Percentiles rank a stretch among this genome's conserved stretches.
phyloP scores from a whole-genome alignment of 2,797 vertebrate genomes.

The Enteromius thamalakanensis region DNA sequence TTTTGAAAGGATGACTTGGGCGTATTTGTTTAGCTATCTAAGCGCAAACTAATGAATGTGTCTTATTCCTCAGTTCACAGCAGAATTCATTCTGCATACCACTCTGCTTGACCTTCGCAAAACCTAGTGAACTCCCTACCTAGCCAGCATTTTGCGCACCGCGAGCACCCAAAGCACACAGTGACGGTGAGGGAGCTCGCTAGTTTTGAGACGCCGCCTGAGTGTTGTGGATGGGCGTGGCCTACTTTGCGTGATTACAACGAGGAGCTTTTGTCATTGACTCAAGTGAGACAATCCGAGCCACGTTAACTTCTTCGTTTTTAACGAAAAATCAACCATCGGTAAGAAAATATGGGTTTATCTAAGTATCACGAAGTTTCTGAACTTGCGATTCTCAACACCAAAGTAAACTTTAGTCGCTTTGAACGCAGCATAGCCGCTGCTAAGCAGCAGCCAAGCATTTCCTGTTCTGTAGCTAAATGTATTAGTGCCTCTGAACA shows the following conservation, averaged over 20 bases:
- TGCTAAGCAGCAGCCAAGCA: background rate
- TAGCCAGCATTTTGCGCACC: background rate
- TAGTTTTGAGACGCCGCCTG: background rate
- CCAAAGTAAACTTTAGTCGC: background rate
- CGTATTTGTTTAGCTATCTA: background rate
- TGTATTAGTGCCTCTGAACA: background rate
- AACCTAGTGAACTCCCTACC: background rate
- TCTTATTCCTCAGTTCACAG: background rate
- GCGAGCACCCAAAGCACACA: no score
- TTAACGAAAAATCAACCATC: background rate
- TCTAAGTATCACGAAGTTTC: background rate
- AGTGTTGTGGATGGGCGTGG: conserved; percentile 22
- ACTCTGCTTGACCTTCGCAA: background rate
- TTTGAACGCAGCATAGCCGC: background rate
- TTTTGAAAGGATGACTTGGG: background rate
- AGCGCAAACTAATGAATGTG: background rate
- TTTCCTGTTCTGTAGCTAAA: conserved; percentile 30
- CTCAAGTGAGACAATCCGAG: background rate
- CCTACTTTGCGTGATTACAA: conserved; percentile 2
- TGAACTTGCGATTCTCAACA: background rate
- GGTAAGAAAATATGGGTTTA: background rate
- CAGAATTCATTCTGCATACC: background rate
- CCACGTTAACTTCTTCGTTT: background rate
- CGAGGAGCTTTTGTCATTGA: conserved; percentile 10
- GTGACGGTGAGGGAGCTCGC: background rate